Evolutionary conservation across 2,113 vertebrate species (phyloP).

Genomic region (Dromiciops gliroides): DNA sequence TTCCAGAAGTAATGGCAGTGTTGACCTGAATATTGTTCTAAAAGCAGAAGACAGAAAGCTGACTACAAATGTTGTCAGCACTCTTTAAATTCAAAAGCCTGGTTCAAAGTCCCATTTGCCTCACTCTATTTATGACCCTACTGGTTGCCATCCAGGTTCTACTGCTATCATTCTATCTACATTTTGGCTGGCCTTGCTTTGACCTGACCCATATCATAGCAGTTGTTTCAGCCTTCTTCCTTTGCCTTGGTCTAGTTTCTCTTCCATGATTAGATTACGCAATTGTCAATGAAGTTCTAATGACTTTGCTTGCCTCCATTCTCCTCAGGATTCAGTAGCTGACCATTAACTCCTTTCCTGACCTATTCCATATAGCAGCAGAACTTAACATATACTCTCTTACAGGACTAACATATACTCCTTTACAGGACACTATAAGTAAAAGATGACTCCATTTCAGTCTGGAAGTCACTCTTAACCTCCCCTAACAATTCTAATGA

Average conservation of each 20-base stretch:
- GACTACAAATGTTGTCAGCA: neutral
- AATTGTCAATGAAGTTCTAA: neutral
- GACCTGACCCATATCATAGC: neutral
- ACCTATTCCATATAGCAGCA: neutral
- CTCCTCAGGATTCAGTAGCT: neutral
- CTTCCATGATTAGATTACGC: neutral
- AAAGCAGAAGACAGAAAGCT: neutral
- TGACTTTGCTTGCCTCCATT: neutral
- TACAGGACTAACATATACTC: neutral
- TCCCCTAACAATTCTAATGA: neutral
- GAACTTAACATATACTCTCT: neutral
- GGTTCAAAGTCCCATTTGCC: neutral
- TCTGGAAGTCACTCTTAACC: neutral
- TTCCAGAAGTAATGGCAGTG: neutral
- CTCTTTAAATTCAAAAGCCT: neutral
- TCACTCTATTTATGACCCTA: neutral
- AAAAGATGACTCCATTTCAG: neutral
- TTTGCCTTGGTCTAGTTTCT: neutral
- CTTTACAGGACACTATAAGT: neutral
- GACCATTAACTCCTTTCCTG: neutral
- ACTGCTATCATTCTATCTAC: neutral
- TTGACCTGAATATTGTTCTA: neutral
- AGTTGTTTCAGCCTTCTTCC: neutral
- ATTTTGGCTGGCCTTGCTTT: neutral
- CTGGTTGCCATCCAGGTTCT: neutral